phyloP scores from a whole-genome alignment of 2,888 invertebrate species.

The Eurytoma californica region DNA sequence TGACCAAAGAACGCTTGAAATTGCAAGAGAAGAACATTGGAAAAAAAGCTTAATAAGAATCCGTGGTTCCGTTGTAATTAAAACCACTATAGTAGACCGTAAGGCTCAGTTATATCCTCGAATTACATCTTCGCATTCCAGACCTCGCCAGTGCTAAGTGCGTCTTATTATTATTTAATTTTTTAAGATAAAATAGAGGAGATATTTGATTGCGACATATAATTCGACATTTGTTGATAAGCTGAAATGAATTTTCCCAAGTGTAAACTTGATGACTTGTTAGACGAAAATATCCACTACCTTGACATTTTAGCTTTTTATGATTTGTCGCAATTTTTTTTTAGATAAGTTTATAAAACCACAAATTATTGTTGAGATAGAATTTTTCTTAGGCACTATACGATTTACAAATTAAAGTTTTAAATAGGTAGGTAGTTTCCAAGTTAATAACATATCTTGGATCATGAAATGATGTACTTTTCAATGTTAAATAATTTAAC shows the following conservation, averaged over 20 bases:
- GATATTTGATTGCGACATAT: background rate
- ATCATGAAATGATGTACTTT: no score
- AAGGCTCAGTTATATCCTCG: background rate
- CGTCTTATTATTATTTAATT: background rate
- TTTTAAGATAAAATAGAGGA: background rate
- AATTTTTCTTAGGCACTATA: no score
- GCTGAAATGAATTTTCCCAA: background rate
- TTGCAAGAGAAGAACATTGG: no score
- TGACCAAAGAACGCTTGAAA: no score
- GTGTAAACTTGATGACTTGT: background rate
- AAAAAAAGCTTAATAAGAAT: no score
- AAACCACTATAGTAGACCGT: background rate
- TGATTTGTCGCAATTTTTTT: no score
- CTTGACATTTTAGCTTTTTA: background rate
- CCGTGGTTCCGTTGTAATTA: background rate
- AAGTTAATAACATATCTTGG: no score
- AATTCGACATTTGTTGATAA: background rate
- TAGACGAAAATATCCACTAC: background rate
- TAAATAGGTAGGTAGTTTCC: no score
- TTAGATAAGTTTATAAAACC: no score
- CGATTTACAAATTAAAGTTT: no score
- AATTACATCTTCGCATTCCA: conserved; percentile 8
- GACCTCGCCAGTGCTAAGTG: background rate
- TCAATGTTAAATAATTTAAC: no score
- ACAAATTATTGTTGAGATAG: no score